Conservation (phyloP, 2,797 vertebrate species). For the Gymnocypris eckloni region DNA sequence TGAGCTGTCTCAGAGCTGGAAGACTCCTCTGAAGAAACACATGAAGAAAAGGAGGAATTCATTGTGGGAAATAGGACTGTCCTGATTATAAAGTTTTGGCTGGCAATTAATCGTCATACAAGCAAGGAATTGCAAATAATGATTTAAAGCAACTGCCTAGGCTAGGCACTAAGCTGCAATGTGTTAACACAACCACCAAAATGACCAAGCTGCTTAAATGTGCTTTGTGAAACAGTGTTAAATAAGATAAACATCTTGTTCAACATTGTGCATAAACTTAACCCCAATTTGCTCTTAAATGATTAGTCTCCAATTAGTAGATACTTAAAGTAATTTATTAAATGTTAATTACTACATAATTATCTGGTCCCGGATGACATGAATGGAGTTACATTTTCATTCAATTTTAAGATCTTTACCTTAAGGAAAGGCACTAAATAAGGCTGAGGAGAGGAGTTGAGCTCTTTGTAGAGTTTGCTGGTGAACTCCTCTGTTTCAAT, state of each 20-base stretch:
- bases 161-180: not conserved
- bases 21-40: slow-evolving; percentile 88
- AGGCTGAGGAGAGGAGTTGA: slow-evolving; percentile 97
- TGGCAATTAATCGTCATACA: not conserved
- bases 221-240: not conserved
- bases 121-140: not conserved
- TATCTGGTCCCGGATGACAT: not conserved
- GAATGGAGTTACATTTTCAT: not conserved
- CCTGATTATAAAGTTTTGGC: not conserved
- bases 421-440: slow-evolving; percentile 99
- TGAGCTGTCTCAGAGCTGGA: slow-evolving; percentile 95
- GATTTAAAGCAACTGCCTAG: not conserved
- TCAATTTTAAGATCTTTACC: slow-evolving; percentile 73
- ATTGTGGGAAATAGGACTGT: not conserved
- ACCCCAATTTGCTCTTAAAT: not conserved
- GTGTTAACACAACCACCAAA: not conserved
- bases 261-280: not conserved
- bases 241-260: not conserved
- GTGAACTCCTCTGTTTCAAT: slow-evolving; percentile 98
- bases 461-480: slow-evolving; percentile 94
- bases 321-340: not conserved
- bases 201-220: not conserved
- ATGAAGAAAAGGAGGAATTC: not conserved
- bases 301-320: not conserved
- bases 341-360: slow-evolving; percentile 6